A percentile compares a stretch with the other conserved stretches of the same genome.
Conservation (phyloP, 2,113 vertebrate species). For the Limanda limanda region DNA sequence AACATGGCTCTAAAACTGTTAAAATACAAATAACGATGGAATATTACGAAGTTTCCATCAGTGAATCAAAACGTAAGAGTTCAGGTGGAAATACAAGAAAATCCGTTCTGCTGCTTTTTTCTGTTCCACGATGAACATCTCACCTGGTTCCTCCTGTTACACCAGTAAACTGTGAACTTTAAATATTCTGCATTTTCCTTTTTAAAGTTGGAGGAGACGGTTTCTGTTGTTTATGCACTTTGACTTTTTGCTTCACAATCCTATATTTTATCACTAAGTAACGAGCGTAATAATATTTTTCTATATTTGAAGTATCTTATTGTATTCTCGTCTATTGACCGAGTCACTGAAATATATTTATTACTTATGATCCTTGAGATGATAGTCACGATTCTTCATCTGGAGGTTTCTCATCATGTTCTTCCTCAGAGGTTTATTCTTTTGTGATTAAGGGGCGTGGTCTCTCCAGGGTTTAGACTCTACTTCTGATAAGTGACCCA, state of each 20-base stretch:
- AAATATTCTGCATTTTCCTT: background rate
- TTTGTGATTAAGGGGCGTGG: background rate
- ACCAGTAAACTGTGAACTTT: too few relatives aligned
- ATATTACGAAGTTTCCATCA: too few relatives aligned
- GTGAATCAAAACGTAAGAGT: too few relatives aligned
- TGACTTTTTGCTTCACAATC: slow-evolving; percentile 50
- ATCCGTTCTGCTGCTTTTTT: too few relatives aligned
- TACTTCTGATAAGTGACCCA: background rate
- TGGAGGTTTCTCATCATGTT: background rate
- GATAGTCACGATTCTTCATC: too few relatives aligned
- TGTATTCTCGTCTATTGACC: slow-evolving; percentile 23
- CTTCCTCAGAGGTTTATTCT: slow-evolving; percentile 3
- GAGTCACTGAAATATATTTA: slow-evolving; percentile 40
- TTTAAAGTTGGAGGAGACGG: background rate
- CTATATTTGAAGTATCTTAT: slow-evolving; percentile 34
- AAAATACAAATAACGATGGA: too few relatives aligned
- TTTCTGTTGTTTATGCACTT: slow-evolving; percentile 63
- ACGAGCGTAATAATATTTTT: slow-evolving; percentile 53
- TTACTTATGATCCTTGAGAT: slow-evolving; percentile 10
- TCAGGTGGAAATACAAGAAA: too few relatives aligned
- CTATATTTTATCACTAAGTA: slow-evolving; percentile 52
- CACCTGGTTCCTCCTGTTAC: too few relatives aligned
- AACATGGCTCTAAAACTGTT: too few relatives aligned
- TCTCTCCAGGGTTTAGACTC: background rate
- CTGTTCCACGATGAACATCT: too few relatives aligned